Base-by-base conservation (phyloP, 2,888 invertebrate genomes). In the Branchellion lobata region DNA sequence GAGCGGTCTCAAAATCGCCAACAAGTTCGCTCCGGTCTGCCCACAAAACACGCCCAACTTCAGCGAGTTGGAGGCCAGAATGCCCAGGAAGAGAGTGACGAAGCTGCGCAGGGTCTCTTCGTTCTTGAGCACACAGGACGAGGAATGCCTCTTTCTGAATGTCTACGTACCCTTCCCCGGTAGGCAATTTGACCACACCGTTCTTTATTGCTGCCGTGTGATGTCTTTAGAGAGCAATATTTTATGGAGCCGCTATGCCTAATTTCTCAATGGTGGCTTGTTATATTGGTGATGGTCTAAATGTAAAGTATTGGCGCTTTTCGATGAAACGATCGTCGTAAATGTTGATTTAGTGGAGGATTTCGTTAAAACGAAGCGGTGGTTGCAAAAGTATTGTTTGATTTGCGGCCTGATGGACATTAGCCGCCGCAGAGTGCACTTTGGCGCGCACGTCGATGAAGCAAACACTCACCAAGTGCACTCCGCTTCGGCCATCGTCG, bases 141-240 rank as follows among this genome's bases (percentile, higher is more conserved):
- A 98, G 90, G 97, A 98, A 89, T 98, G 98, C 86, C 91, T 98
- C 81, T 95, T 95, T 87, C 91, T 98, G 89, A 98, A 98, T 88
- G 93, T 98, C 86, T 98, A 94, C 89, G 93, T 95, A 8, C 96
- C 97, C 3, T 92, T 93, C 33, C 92, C 93, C 91, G 95, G 95
- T 95, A 57, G 3, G 5, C 21, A 5, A 14, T 24, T n/a, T 57
- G 3, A 18, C 24, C 21, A 5, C 61, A 57, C n/a, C n/a, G n/a
- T n/a, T n/a, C n/a, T n/a, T n/a, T n/a, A n/a, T n/a, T n/a, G n/a
- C n/a, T n/a, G n/a, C n/a, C n/a, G n/a, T n/a, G n/a, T n/a, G n/a
- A n/a, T n/a, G n/a, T 3, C n/a, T 57, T 57, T 8, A 14, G 61
- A 5, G 24, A 14, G 14, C 14, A 40, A 40, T 40, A 40, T 40